phyloP scores from a whole-genome alignment of 2,888 invertebrate genomes.

The Diachrysia chrysitis region DNA sequence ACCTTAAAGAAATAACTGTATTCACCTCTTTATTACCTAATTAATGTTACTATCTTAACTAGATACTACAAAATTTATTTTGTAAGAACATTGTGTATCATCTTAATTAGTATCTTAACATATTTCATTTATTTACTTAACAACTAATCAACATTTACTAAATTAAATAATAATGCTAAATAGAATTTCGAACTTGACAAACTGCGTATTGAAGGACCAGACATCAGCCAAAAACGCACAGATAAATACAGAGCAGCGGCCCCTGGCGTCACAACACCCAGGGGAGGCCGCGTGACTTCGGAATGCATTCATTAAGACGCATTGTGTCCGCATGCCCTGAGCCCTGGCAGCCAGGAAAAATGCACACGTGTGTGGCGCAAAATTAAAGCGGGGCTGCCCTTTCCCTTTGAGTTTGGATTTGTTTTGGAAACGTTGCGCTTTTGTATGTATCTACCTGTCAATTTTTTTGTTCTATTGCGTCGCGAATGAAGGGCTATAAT shows the following conservation, averaged over 20 bases:
- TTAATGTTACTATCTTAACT: too few species aligned
- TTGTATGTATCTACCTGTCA: constrained; percentile 11
- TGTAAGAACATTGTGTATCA: too few species aligned
- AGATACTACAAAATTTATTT: too few species aligned
- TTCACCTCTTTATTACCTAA: too few species aligned
- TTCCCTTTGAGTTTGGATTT: constrained; percentile 12
- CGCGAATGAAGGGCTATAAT: not conserved
- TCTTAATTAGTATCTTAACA: not conserved
- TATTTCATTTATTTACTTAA: not conserved
- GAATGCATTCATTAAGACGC: constrained; percentile 77
- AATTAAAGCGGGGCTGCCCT: constrained; percentile 42
- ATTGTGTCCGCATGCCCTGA: constrained; percentile 69
- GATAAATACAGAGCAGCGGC: constrained; percentile 24
- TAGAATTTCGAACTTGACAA: constrained; percentile 24
- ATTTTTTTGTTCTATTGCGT: not conserved
- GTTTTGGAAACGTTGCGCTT: constrained; percentile 21
- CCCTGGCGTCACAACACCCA: constrained; percentile 53
- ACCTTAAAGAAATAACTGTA: too few species aligned
- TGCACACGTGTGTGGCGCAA: constrained; percentile 32
- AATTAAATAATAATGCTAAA: constrained; percentile 34
- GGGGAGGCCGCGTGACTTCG: constrained; percentile 64
- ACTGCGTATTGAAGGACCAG: constrained; percentile 25
- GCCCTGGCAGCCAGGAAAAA: constrained; percentile 45
- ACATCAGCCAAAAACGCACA: constrained; percentile 23
- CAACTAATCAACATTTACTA: not conserved